A percentile compares a stretch with the other conserved stretches of the same genome.
phyloP scores from a whole-genome alignment of 2,888 invertebrate genomes.

The Sphinx pinastri region DNA sequence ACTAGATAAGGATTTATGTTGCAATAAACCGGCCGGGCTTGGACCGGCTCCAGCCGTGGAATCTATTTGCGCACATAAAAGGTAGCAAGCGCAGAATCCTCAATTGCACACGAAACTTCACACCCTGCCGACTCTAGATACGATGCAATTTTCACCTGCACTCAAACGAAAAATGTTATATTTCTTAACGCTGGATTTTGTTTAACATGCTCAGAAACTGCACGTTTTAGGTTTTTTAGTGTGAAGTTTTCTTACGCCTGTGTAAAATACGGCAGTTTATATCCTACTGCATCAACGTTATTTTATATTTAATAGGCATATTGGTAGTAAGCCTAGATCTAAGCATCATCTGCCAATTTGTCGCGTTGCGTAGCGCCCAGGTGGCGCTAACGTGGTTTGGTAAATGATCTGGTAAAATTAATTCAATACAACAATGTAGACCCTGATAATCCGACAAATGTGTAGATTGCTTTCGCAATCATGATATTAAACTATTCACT shows the following conservation, averaged over 20 bases:
- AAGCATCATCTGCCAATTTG: too few species aligned
- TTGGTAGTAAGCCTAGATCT: too few species aligned
- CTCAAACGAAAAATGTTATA: slow-evolving; percentile 21
- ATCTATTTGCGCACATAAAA: slow-evolving; percentile 57
- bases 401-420: too few species aligned
- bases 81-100: slow-evolving; percentile 33
- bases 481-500: too few species aligned
- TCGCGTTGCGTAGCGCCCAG: too few species aligned
- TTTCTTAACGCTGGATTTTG: slow-evolving; percentile 20
- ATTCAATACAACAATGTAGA: too few species aligned
- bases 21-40: slow-evolving; percentile 59
- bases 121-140: slow-evolving; percentile 38
- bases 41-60: slow-evolving; percentile 61
- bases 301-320: too few species aligned
- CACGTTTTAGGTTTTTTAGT: background rate
- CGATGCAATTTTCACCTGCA: slow-evolving; percentile 39
- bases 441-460: too few species aligned
- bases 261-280: background rate
- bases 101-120: slow-evolving; percentile 43
- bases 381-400: too few species aligned
- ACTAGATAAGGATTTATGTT: slow-evolving; percentile 63
- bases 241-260: background rate
- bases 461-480: too few species aligned
- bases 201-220: background rate
- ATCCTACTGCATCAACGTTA: too few species aligned